Evolutionary conservation across 2,113 vertebrate genomes (phyloP), one percentile per base, ranked within the genome.

Genomic region (Chloebia gouldiae): DNA sequence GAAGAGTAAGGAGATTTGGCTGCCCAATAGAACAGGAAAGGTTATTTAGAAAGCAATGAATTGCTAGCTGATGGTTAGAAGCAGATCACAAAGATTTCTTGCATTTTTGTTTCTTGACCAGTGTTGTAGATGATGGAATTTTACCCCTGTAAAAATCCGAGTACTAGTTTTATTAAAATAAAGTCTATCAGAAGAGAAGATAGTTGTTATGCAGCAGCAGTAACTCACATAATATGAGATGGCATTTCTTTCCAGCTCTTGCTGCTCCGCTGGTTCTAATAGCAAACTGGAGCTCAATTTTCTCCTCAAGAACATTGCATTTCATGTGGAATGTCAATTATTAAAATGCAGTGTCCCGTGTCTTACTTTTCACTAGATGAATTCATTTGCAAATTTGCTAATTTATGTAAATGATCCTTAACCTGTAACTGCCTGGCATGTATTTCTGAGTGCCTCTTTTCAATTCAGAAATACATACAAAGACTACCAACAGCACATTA

Each of bases 131-230:
- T 95, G 93, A 96, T 95, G 91, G 92, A 86, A 88, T 95, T 97
- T 97, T 93, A 80, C 92, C 90, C 93, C 89, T 59, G 59, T 86
- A 81, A 95, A 91, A 95, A 91, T 33, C 49, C 44, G 68, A 70
- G 90, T 70, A 75, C 89, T 70, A 90, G 96, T 98, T 98, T 98
- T 98, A 99, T 99, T 98, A 98, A 98, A 98, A 97, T 97, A 89
- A 95, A 98, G 97, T 96, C 97, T 98, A 97, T 98, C 97, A 97
- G 98, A 98, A 98, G 35, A 95, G 86, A 93, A 98, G 98, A 98
- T 98, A 95, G 98, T 99, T 99, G 98, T 98, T 99, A 99, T 99
- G 98, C 98, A 99, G 98, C 97, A 97, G 96, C 96, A 83, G 98
- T 98, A 96, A 96, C 97, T 97, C 93, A 86, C 97, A 96, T 98